Conservation (phyloP, 2,888 invertebrate genomes). For the Lithophane ornitopus region DNA sequence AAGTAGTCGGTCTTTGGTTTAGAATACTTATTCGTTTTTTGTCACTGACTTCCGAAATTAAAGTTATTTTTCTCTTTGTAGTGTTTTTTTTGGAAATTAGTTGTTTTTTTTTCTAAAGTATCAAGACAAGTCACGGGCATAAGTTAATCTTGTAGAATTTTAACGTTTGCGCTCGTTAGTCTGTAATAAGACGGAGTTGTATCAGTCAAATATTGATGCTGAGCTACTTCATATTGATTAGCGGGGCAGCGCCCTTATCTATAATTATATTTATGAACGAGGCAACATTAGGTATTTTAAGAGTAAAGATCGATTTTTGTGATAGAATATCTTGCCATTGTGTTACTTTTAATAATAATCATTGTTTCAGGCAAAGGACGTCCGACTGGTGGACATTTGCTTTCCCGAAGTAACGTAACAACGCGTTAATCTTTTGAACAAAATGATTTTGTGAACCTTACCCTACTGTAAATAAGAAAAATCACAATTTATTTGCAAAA, state of each 20-base stretch:
- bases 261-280: background rate
- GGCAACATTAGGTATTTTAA: no score
- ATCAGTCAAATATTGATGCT: constrained; percentile 85
- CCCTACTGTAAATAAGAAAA: no score
- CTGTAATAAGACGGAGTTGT: constrained; percentile 83
- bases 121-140: constrained; percentile 59
- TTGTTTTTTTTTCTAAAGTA: constrained; percentile 49
- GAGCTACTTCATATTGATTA: constrained; percentile 79
- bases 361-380: background rate
- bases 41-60: no score
- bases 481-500: no score
- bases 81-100: no score
- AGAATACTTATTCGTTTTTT: no score
- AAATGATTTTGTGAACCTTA: no score
- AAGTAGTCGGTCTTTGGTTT: no score
- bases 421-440: no score
- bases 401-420: no score
- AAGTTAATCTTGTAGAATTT: constrained; percentile 78
- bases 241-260: constrained; percentile 42
- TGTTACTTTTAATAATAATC: background rate
- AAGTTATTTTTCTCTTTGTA: no score
- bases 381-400: no score
- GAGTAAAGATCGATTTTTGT: background rate
- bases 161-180: constrained; percentile 85
- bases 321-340: background rate